A percentile compares a stretch with the other conserved stretches of the same genome.
Conservation (phyloP, 2,113 vertebrate genomes). For the Varanus komodoensis region DNA sequence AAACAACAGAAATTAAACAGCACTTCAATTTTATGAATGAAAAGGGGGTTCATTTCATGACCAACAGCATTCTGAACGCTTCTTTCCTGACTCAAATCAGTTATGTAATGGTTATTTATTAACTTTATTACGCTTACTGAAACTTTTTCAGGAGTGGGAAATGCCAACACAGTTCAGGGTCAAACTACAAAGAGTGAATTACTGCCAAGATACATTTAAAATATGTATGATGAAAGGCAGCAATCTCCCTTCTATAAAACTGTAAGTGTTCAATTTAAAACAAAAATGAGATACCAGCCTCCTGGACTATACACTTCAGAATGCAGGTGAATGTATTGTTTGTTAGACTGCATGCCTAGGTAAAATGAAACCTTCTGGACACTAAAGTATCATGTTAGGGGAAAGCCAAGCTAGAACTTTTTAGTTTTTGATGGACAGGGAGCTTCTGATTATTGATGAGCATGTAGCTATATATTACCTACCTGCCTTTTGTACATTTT, state of each 20-base stretch:
- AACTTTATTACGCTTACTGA: conserved; percentile 81
- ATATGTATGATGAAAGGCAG: conserved; percentile 22
- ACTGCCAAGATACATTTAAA: conserved; percentile 28
- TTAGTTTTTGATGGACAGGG: neutral
- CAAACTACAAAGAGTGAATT: conserved; percentile 44
- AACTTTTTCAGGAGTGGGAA: conserved; percentile 71
- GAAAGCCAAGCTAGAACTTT: neutral
- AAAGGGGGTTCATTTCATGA: conserved; percentile 37
- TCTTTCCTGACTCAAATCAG: conserved; percentile 55
- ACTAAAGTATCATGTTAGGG: neutral
- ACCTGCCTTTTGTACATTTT: neutral
- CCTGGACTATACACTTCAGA: neutral
- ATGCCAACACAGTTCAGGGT: conserved; percentile 72
- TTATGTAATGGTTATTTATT: conserved; percentile 79
- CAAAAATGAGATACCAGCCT: neutral
- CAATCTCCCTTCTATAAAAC: conserved; percentile 36
- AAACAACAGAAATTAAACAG: conserved; percentile 29
- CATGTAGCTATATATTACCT: neutral
- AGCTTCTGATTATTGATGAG: neutral
- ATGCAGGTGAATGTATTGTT: too few species aligned
- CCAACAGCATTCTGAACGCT: conserved; percentile 23
- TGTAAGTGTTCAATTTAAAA: neutral
- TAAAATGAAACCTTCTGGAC: neutral
- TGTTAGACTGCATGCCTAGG: neutral
- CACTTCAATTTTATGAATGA: conserved; percentile 50